Conservation (phyloP, 2,113 vertebrate species). For the Panthera tigris region DNA sequence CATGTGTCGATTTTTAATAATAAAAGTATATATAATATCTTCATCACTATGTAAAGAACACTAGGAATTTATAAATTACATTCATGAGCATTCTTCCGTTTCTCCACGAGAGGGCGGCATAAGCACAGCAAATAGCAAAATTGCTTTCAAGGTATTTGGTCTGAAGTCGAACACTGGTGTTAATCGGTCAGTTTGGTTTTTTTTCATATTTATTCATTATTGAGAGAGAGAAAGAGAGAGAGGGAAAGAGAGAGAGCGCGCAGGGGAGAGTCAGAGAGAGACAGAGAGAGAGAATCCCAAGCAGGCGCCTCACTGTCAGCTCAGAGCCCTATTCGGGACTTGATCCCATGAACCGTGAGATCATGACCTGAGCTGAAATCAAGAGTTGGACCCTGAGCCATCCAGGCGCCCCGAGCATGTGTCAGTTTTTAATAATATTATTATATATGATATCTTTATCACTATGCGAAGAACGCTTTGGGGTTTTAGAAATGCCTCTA, state of each 20-base stretch:
- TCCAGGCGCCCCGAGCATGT: no score
- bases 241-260: no score
- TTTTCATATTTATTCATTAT: no score
- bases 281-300: no score
- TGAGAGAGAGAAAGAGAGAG: no score
- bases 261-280: no score
- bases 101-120: background rate
- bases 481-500: background rate
- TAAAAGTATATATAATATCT: background rate
- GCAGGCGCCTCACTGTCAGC: no score
- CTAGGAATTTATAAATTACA: background rate
- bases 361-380: no score
- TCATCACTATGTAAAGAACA: background rate
- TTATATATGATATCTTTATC: background rate
- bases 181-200: background rate
- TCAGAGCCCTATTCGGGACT: no score
- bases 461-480: background rate
- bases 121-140: background rate
- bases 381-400: no score
- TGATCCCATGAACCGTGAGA: no score
- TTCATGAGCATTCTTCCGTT: background rate
- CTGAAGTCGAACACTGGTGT: background rate
- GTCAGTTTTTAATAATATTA: no score
- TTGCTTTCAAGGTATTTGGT: background rate
- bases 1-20: background rate